A percentile compares a stretch with the other conserved stretches of the same genome.
phyloP scores from a whole-genome alignment of 2,888 invertebrate genomes.

The Drosophila cracens region DNA sequence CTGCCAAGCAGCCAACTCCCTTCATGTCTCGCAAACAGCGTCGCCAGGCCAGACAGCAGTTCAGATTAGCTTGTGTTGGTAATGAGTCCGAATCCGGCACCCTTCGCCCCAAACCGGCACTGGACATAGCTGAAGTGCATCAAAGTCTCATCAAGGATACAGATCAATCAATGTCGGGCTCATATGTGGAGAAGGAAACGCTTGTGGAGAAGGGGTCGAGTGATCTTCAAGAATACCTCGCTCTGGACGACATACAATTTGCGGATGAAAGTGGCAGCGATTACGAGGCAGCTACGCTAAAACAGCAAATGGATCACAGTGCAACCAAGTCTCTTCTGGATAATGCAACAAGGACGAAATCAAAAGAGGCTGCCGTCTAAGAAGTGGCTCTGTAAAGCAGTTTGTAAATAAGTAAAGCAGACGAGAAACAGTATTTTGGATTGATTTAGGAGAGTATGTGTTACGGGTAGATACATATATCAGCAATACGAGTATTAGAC shows the following conservation, averaged over 20 bases:
- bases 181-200: conserved; percentile 88
- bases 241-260: conserved; percentile 89
- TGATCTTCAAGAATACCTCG: conserved; percentile 86
- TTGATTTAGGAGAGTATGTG: conserved; percentile 46
- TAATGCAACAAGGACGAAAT: conserved; percentile 27
- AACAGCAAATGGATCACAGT: conserved; percentile 33
- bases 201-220: conserved; percentile 89
- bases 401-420: conserved; percentile 46
- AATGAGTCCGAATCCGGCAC: conserved; percentile 48
- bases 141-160: conserved; percentile 42
- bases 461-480: conserved; percentile 68
- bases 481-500: conserved; percentile 54
- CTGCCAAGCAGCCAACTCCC: conserved; percentile 68
- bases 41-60: conserved; percentile 71
- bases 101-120: conserved; percentile 19
- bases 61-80: conserved; percentile 52
- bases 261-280: conserved; percentile 87
- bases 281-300: conserved; percentile 66
- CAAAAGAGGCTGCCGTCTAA: conserved; percentile 66
- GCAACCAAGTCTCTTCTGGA: conserved; percentile 25
- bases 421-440: conserved; percentile 20
- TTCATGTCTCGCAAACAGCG: conserved; percentile 75
- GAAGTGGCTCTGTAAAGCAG: background rate
- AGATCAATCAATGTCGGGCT: conserved; percentile 77
- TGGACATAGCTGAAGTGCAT: conserved; percentile 59